Conservation (phyloP, 2,797 vertebrate genomes). For the Mormyrops boulengeri region DNA sequence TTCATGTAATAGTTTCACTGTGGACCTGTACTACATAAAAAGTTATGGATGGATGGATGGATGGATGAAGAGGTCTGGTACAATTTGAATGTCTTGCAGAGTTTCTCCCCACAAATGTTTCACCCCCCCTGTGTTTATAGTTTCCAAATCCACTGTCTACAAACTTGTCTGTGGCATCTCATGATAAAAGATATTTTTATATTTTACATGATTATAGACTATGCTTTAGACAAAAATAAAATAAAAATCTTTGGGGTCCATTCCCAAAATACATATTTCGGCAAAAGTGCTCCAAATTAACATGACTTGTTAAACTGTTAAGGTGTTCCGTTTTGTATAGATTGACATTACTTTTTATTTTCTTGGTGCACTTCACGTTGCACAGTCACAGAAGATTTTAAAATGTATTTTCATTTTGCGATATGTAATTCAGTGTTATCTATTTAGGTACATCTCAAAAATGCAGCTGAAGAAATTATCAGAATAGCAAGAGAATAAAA, state of each 20-base stretch:
- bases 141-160: slow-evolving; percentile 1
- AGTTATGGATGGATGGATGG: no score
- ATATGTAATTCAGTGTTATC: background rate
- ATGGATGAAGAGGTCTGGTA: background rate
- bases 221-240: background rate
- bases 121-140: background rate
- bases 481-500: background rate
- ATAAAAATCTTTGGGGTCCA: background rate
- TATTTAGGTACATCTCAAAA: background rate
- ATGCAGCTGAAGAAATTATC: background rate
- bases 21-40: background rate
- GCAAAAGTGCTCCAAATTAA: background rate
- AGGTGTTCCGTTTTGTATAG: background rate
- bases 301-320: background rate
- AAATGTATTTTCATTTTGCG: background rate
- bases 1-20: background rate
- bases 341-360: background rate
- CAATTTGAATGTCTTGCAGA: background rate
- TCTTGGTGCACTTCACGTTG: background rate
- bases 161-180: background rate
- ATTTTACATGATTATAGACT: slow-evolving; percentile 1
- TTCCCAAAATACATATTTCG: background rate
- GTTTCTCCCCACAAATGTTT: background rate
- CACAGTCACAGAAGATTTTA: background rate
- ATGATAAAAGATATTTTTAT: background rate